These are phyloP conservation scores for Andrena haemorrhoa DNA, from an alignment of 2,888 invertebrate species.

Conservation along the genomic window DNA sequence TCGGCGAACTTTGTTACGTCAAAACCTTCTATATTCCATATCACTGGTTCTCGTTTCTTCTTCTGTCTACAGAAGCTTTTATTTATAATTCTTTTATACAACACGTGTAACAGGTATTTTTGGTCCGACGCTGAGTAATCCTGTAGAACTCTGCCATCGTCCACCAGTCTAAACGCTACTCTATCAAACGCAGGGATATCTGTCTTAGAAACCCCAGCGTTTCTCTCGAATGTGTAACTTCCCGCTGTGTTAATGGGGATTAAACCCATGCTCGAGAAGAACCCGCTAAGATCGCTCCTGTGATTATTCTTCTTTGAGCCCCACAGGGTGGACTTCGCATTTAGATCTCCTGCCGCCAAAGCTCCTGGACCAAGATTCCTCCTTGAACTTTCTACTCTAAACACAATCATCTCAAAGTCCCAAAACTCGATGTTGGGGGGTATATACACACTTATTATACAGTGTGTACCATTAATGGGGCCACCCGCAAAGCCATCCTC, in stretches of 20 bases:
- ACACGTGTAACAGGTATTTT: neutral
- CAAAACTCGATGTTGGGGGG: neutral
- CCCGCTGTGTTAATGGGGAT: neutral
- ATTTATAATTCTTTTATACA: too few relatives aligned
- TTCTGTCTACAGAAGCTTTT: too few relatives aligned
- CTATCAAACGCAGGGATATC: neutral
- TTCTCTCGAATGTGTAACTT: neutral
- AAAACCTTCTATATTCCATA: too few relatives aligned
- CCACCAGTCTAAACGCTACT: neutral
- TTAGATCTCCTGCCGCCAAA: neutral
- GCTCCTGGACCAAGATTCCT: neutral
- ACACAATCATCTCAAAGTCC: neutral
- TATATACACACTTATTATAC: neutral
- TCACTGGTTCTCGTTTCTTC: too few relatives aligned
- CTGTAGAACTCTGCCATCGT: neutral
- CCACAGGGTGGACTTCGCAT: neutral
- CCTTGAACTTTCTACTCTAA: neutral
- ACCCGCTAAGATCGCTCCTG: neutral
- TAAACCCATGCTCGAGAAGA: neutral
- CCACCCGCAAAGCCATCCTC: neutral
- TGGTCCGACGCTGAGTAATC: neutral
- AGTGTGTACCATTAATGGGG: neutral
- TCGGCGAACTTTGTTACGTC: too few relatives aligned
- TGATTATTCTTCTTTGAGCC: neutral
- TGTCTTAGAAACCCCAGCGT: neutral